phyloP scores from a whole-genome alignment of 2,113 vertebrate species.

The Lepus europaeus region DNA sequence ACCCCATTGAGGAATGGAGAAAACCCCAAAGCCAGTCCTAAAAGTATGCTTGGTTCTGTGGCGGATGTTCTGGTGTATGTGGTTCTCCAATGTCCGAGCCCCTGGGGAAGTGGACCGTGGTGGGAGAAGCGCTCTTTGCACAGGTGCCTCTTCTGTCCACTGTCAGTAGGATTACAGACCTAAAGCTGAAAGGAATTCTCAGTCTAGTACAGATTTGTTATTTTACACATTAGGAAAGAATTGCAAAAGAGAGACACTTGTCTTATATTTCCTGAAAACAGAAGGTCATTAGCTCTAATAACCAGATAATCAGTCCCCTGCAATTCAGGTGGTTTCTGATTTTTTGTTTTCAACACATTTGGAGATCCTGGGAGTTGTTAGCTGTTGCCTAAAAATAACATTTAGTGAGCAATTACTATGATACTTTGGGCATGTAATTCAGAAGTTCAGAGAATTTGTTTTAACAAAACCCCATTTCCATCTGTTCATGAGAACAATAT shows the following conservation, averaged over 20 bases:
- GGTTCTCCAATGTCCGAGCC: neutral
- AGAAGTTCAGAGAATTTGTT: constrained; percentile 35
- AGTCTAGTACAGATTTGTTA: neutral
- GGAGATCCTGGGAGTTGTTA: neutral
- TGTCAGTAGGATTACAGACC: neutral
- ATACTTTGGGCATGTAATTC: neutral
- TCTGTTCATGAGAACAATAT: neutral
- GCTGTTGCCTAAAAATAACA: constrained; percentile 3
- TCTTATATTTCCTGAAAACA: neutral
- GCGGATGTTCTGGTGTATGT: neutral
- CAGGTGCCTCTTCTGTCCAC: neutral
- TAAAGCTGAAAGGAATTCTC: neutral
- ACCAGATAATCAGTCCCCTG: neutral
- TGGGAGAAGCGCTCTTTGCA: neutral
- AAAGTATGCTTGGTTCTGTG: neutral
- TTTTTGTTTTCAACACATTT: constrained; percentile 3
- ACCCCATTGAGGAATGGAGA: neutral
- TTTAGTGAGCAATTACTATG: neutral
- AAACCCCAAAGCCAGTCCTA: neutral
- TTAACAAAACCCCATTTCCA: neutral
- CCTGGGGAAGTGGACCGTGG: neutral
- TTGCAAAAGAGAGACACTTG: neutral
- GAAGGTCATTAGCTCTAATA: neutral
- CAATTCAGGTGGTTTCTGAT: constrained; percentile 3
- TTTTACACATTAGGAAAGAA: neutral